Evolutionary conservation across 35 echinoderm and acorn worm species (phyloP).

Genomic region (Apostichopus californicus): DNA sequence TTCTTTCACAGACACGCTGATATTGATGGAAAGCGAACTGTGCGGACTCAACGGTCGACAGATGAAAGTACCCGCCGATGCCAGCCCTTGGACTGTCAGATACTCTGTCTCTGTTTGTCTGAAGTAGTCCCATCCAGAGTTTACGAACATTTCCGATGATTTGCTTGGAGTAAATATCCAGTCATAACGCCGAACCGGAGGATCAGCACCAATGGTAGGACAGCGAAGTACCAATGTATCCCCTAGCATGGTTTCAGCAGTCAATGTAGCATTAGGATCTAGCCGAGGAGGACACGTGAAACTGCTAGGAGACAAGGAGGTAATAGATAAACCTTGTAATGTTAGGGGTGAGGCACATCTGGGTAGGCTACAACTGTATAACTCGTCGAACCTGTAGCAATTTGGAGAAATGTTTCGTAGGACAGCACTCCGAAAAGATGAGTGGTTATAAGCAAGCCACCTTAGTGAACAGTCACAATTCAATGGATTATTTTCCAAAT

Average conservation of each 20-base stretch:
- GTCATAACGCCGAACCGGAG: not conserved
- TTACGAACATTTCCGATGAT: not conserved
- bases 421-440: not conserved
- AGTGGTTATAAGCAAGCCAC: not conserved
- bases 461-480: conserved; percentile 1
- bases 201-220: not conserved
- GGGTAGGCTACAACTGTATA: not conserved
- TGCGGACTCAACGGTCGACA: no score
- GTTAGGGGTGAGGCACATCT: not conserved
- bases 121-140: not conserved
- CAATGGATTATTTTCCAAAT: not conserved
- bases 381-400: not conserved
- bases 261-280: not conserved
- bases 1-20: no score
- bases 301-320: not conserved
- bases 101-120: not conserved
- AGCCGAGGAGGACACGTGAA: not conserved
- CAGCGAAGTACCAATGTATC: not conserved
- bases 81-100: not conserved
- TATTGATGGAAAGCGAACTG: no score
- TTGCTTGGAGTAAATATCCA: conserved; percentile 7
- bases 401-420: no score
- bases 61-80: no score
- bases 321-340: not conserved
- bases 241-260: not conserved